Conservation (phyloP, 2,888 invertebrate genomes). For the Scrobipalpa atriplicella region DNA sequence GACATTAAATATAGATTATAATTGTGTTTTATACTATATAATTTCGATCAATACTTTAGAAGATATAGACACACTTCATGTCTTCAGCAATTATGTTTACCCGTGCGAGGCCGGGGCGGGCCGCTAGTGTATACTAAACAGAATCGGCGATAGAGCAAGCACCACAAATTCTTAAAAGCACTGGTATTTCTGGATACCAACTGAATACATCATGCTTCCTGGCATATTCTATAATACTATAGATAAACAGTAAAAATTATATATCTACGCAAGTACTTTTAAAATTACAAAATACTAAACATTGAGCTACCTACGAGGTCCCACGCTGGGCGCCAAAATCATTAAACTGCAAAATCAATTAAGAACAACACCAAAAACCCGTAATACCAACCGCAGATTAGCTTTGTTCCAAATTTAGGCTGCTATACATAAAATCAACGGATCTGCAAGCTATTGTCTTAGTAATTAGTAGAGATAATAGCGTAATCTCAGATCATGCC, state of each 20-base stretch:
- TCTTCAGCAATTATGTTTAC: too few species aligned
- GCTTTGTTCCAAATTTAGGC: neutral
- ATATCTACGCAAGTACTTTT: neutral
- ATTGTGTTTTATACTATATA: too few species aligned
- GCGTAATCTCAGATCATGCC: slow-evolving; percentile 21
- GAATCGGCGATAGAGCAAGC: too few species aligned
- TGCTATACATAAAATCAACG: neutral
- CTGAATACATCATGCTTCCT: too few species aligned
- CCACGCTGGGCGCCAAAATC: neutral
- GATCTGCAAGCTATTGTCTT: slow-evolving; percentile 23
- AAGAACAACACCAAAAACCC: neutral
- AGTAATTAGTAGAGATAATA: slow-evolving; percentile 26
- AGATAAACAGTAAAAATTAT: too few species aligned
- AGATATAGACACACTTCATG: too few species aligned
- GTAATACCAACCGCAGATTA: neutral
- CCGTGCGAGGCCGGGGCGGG: too few species aligned
- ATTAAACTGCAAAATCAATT: neutral
- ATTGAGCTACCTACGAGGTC: neutral
- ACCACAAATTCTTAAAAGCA: too few species aligned
- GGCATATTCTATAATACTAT: neutral
- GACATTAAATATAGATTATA: too few species aligned
- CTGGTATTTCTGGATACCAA: too few species aligned
- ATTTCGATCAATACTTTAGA: too few species aligned
- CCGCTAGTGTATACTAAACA: too few species aligned
- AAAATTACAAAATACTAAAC: neutral